phyloP scores from a whole-genome alignment of 2,888 invertebrate species.

The Dromius quadrimaculatus region DNA sequence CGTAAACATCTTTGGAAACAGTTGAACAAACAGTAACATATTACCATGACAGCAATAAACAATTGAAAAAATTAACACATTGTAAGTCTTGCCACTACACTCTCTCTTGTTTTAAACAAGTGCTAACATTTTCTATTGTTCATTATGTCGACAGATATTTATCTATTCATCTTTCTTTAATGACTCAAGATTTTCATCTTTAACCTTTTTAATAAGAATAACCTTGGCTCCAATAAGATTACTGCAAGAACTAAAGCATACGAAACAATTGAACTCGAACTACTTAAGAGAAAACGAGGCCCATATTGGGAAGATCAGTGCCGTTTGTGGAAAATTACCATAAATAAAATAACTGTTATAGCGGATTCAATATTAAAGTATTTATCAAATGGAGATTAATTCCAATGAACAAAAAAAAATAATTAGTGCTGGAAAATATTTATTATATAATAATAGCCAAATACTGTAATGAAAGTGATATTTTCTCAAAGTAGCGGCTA shows the following conservation, averaged over 20 bases:
- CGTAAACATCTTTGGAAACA: neutral
- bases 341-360: too few species aligned
- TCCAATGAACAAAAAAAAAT: too few species aligned
- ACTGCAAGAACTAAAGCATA: constrained; percentile 8
- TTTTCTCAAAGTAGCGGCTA: too few species aligned
- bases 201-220: constrained; percentile 23
- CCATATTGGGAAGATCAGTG: neutral
- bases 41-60: neutral
- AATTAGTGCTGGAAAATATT: too few species aligned
- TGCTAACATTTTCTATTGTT: too few species aligned
- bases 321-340: neutral
- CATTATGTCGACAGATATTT: constrained; percentile 10
- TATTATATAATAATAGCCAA: too few species aligned
- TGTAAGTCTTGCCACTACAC: neutral
- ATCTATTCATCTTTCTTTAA: constrained; percentile 4
- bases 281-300: constrained; percentile 7
- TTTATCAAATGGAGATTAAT: too few species aligned
- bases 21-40: neutral
- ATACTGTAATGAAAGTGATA: too few species aligned
- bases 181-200: constrained; percentile 28
- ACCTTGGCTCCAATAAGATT: constrained; percentile 28
- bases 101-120: constrained; percentile 8
- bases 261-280: constrained; percentile 14
- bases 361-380: too few species aligned
- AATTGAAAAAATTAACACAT: neutral